Evolutionary conservation across 2,797 vertebrate genomes (phyloP), one percentile per base, ranked within the genome.

Genomic region (Gadopsis marmoratus): DNA sequence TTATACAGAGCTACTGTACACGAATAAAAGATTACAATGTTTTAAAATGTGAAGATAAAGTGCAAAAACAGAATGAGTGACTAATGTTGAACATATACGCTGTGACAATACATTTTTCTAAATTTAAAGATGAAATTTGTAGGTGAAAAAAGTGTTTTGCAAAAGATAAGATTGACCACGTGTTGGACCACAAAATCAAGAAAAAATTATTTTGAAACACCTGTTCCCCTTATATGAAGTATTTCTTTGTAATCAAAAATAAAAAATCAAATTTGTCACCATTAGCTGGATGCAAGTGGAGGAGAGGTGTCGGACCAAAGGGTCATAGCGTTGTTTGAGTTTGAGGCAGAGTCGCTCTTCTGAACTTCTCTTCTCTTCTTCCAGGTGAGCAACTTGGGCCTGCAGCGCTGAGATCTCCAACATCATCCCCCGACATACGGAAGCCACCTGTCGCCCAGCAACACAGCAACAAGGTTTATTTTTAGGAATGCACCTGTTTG

Each of bases 391-490:
- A 1, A 96, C 84, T 60, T 53, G 81, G 31, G 92, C 80, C 92
- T 92, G 92, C 70, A 96, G 92, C 10, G 86, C 92, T 0, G 93
- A 95, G 88, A 94, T 90, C 91, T 97, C 94, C 89, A 92, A 50
- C 87, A 96, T 94, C 90, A 95, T 86, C 56, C 90, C 82, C 5
- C 92, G 91, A 77, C 95, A 95, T 9, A 83, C 81, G 9, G 86
- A 92, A 0, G 90, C 86, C 78, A 87, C 78, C 96, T 95, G 78
- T 45, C n/a, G 50, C 47, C 60, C 54, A 65, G 37, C 21, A 3
- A 3, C 14, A 17, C 54, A 65, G 37, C 21, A 3, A 3, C 14
- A 17, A 1, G 2, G 9, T 8, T 56, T 5, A 13, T 11, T 16
- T n/a, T 17, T 1, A 56, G 13, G 12, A 23, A 61, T 0, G 0